Evolutionary conservation across 2,888 invertebrate species (phyloP), one percentile per base, ranked within the genome.

Genomic region (Scaptomyza reducta): DNA sequence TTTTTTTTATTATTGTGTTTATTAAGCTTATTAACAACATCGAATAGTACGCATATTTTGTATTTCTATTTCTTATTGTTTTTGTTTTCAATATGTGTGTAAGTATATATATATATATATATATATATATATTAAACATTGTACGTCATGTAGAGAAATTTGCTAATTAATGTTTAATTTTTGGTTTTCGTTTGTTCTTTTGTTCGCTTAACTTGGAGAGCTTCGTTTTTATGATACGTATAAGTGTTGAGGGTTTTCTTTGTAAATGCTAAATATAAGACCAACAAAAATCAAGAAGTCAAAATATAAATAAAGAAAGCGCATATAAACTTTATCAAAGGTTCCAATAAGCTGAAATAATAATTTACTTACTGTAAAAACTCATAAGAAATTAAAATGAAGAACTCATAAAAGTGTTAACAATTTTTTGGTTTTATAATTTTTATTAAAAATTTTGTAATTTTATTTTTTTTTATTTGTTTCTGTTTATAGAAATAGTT

Each of bases 221-320:
- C 90, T 83, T 89, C 88, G 88, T 76, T 89, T 86, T 80, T 76
- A 76, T 89, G 87, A 87, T 87, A 88, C 90, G 87, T 89, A 89
- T 87, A 89, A 84, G 76, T 80, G 69, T 87, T 58, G 71, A 61
- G 72, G 69, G 77, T 53, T 72, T 38, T 75, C 41, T 59, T 33
- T 38, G 7, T 38, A 14, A 66, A 65, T 27, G 73, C 67, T 66
- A 77, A 58, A 31, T 58, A 58, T 27, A 27, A 27, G 1, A 31
- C n/a, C 38, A 67, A 63, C 44, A 44, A 2, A 62, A 58, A 9
- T 59, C 10, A 11, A 16, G 1, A 11, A 6, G n/a, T 11, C 4
- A 10, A 54, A 45, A 45, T 56, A 38, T 22, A 27, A 63, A 66
- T 40, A 55, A 62, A 53, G 53, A 44, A 51, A 56, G 29, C 18